These are phyloP conservation scores for Pinna nobilis DNA, from an alignment of 1,140 invertebrate species.

Conservation along the genomic window DNA sequence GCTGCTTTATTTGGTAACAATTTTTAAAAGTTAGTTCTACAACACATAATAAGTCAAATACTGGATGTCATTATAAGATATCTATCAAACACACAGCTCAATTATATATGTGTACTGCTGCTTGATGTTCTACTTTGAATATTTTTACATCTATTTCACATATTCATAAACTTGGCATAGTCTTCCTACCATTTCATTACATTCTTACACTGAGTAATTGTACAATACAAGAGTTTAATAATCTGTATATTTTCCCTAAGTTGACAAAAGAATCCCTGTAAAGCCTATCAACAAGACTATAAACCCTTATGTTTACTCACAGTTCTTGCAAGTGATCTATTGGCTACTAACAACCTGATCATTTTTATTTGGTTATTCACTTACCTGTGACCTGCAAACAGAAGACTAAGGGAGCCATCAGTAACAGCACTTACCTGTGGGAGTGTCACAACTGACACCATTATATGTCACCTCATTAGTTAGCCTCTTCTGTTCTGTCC, in stretches of 20 bases:
- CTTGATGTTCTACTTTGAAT: no score
- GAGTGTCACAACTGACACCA: constrained; percentile 18
- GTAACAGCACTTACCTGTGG: neutral
- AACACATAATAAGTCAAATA: no score
- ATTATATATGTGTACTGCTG: no score
- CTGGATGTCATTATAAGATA: no score
- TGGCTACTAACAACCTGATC: neutral
- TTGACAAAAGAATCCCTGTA: neutral
- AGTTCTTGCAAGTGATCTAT: neutral
- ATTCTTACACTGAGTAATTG: neutral
- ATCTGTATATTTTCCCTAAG: neutral
- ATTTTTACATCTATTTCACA: no score
- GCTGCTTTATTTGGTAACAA: no score
- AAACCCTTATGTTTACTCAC: no score
- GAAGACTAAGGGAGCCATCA: neutral
- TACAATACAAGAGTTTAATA: neutral
- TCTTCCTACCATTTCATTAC: no score
- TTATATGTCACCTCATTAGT: constrained; percentile 17
- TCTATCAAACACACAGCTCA: no score
- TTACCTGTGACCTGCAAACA: constrained; percentile 17
- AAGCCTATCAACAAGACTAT: neutral
- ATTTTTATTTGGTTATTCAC: neutral
- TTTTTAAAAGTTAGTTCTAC: no score
- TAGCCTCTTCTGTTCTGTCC: neutral
- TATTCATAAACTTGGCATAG: no score